These are phyloP conservation scores for Morinoia aosen DNA, from an alignment of 2,888 invertebrate genomes.

Conservation along the genomic window DNA sequence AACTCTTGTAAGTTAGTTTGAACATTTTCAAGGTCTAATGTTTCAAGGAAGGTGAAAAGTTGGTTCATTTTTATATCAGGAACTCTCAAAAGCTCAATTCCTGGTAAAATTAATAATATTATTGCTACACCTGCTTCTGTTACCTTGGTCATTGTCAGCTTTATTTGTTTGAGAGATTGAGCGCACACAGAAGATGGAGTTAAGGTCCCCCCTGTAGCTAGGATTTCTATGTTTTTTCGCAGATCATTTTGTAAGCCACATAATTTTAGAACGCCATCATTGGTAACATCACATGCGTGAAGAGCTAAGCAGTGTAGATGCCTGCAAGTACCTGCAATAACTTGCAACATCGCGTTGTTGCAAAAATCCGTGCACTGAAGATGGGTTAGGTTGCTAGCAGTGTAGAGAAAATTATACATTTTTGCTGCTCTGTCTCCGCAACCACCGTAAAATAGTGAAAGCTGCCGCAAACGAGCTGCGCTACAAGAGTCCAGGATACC, in stretches of 20 bases:
- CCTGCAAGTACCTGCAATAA: constrained; percentile 63
- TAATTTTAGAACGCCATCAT: constrained; percentile 64
- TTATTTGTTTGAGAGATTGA: constrained; percentile 62
- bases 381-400: constrained; percentile 60
- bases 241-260: constrained; percentile 63
- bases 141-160: constrained; percentile 66
- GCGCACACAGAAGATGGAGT: constrained; percentile 60
- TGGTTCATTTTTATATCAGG: constrained; percentile 66
- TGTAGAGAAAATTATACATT: constrained; percentile 61
- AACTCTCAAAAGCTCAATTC: constrained; percentile 63
- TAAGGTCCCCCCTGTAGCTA: constrained; percentile 59
- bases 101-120: constrained; percentile 63
- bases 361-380: constrained; percentile 66
- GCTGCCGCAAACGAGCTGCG: constrained; percentile 56
- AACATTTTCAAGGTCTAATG: constrained; percentile 62
- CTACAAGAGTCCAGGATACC: constrained; percentile 61
- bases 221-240: constrained; percentile 58
- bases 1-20: constrained; percentile 66
- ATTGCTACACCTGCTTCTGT: constrained; percentile 67
- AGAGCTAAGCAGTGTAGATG: constrained; percentile 63
- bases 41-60: constrained; percentile 64
- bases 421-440: constrained; percentile 62
- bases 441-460: constrained; percentile 64
- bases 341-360: constrained; percentile 64
- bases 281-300: constrained; percentile 65